phyloP scores from a whole-genome alignment of 2,888 invertebrate genomes.

The Nephrotoma appendiculata region DNA sequence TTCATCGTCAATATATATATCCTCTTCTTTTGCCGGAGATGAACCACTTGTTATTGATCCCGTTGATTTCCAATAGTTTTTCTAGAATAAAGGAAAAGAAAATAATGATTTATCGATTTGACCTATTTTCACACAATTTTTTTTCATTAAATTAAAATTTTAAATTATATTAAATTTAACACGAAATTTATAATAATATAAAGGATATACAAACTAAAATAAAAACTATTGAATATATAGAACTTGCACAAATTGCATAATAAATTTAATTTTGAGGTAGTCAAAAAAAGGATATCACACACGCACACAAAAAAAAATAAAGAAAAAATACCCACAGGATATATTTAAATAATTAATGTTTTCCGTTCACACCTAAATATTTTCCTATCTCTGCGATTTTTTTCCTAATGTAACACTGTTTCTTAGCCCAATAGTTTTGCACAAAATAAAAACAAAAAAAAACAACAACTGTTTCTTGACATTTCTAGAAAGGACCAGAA shows the following conservation, averaged over 20 bases:
- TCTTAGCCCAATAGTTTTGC: background rate
- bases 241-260: background rate
- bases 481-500: background rate
- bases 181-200: background rate
- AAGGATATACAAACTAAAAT: background rate
- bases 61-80: background rate
- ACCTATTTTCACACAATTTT: background rate
- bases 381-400: background rate
- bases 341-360: background rate
- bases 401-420: background rate
- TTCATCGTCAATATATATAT: slow-evolving; percentile 65
- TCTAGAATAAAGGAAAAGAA: background rate
- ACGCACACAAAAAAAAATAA: background rate
- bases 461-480: background rate
- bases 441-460: background rate
- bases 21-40: slow-evolving; percentile 24
- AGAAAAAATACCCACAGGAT: background rate
- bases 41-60: background rate
- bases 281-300: background rate
- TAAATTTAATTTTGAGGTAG: background rate
- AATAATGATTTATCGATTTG: background rate
- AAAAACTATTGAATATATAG: background rate
- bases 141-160: background rate
- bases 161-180: background rate
- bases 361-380: background rate